Evolutionary conservation across 2,113 vertebrate genomes (phyloP).

Genomic region (Amphilophus citrinellus): DNA sequence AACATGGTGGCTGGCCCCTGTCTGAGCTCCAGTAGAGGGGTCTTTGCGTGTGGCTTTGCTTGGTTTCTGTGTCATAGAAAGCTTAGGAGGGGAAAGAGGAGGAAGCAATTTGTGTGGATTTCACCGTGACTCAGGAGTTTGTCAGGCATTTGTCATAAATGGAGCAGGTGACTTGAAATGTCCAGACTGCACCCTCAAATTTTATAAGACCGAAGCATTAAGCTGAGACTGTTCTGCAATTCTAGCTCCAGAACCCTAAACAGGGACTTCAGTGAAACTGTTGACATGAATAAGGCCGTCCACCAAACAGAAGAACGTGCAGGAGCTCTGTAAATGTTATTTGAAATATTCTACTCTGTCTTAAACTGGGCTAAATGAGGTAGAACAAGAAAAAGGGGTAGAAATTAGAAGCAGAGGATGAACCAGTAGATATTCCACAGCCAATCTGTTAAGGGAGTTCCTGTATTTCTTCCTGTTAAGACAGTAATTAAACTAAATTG

Average conservation of each 20-base stretch:
- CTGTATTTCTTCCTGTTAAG: constrained; percentile 28
- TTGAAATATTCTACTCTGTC: not conserved
- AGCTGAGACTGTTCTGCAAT: constrained; percentile 14
- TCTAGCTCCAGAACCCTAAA: constrained; percentile 23
- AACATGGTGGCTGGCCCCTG: constrained; percentile 58
- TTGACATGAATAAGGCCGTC: not conserved
- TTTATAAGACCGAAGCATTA: constrained; percentile 30
- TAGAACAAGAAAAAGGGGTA: not conserved
- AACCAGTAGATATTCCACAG: constrained; percentile 29
- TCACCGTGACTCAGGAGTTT: constrained; percentile 56
- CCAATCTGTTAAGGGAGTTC: constrained; percentile 56
- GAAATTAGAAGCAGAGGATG: not conserved
- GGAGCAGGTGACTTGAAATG: constrained; percentile 38
- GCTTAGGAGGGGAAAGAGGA: constrained; percentile 37
- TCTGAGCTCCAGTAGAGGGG: constrained; percentile 53
- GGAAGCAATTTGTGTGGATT: constrained; percentile 57
- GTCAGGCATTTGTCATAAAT: constrained; percentile 48
- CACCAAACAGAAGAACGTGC: not conserved
- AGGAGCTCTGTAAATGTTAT: not conserved
- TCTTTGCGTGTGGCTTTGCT: constrained; percentile 39
- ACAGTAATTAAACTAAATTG: constrained; percentile 64
- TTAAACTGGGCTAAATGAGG: not conserved
- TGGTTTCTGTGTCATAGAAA: constrained; percentile 32
- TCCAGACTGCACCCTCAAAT: constrained; percentile 15
- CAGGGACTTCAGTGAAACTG: not conserved